Base-by-base conservation (phyloP, 1,140 invertebrate species). In the Tetraneura akinire region DNA sequence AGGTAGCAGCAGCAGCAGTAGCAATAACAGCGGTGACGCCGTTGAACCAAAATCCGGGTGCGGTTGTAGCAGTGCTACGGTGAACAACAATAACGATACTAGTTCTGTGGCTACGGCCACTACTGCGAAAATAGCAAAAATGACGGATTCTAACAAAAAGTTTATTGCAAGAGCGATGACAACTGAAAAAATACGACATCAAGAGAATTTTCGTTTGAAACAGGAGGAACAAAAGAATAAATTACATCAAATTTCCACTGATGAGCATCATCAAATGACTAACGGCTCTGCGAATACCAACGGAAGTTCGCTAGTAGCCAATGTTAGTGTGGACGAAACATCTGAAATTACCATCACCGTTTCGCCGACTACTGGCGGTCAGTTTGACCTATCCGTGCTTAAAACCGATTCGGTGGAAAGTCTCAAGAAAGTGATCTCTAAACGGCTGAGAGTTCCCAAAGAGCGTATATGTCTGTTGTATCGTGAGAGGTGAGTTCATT, bases 391-490 rank as follows among this genome's bases (percentile, higher is more conserved):
- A 82, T 90, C 89, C 81, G 90, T 96, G 80, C 90, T 93, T 82
- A 89, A 90, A 81, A 89, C 90, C 83, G 93, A 93, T 82, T 93
- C 90, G 81, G 91, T 97, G 70, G 94, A 95, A 83, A 93, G 92
- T 85, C 89, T 97, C 18, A 96, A 96, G 86, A 94, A 94, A 87
- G 89, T 93, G 66, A 93, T 97, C 83, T 94, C 94, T n/a, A 95
- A 95, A 87, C 92, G 91, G 85, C 88, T 96, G 81, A 95, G 94
- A 89, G 93, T 97, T 84, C 91, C 93, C 82, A 95, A 95, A 87
- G 94, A 96, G 87, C 91, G 94, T 84, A 96, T 97, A 86, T 94
- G 93, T 86, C 88, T 97, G 83, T 89, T 97, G 80, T 92, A 96
- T 87, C 91, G 93, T 83, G 94, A 97, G 87, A 95, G 94, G 95